These are phyloP conservation scores for Aphrophora alni DNA, from an alignment of 2,888 invertebrate species.

Conservation along the genomic window DNA sequence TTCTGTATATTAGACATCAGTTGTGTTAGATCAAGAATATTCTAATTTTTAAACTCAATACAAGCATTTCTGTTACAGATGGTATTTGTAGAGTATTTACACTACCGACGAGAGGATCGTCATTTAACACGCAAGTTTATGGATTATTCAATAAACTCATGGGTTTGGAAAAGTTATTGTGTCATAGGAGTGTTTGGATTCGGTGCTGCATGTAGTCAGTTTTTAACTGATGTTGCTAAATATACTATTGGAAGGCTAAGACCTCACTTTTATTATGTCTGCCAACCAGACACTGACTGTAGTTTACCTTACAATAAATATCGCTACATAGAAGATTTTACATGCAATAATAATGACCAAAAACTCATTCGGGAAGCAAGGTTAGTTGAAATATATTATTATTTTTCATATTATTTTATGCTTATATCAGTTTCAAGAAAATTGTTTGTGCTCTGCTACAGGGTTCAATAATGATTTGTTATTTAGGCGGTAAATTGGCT, in stretches of 20 bases:
- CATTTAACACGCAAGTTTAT: conserved; percentile 6
- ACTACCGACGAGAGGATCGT: background rate
- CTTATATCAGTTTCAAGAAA: too few relatives aligned
- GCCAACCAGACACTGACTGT: conserved; percentile 77
- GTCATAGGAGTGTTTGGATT: conserved; percentile 81
- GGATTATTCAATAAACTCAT: conserved; percentile 16
- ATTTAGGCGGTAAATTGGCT: too few relatives aligned
- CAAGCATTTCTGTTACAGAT: conserved; percentile 3
- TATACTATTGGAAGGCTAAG: conserved; percentile 91
- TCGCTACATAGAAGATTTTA: conserved; percentile 75
- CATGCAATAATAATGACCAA: conserved; percentile 73
- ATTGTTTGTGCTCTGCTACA: too few relatives aligned
- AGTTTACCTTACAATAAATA: conserved; percentile 61
- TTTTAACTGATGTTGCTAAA: conserved; percentile 92
- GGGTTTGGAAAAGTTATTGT: conserved; percentile 34
- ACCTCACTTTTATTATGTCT: conserved; percentile 93
- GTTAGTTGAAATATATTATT: conserved; percentile 49
- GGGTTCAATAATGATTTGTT: too few relatives aligned
- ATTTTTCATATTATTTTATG: too few relatives aligned
- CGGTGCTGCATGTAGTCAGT: conserved; percentile 83
- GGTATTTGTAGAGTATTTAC: conserved; percentile 24
- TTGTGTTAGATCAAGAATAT: too few relatives aligned
- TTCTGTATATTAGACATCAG: too few relatives aligned
- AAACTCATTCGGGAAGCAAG: conserved; percentile 75
- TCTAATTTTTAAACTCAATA: too few relatives aligned